Conservation (phyloP, 2,113 vertebrate genomes). For the Fulica atra region DNA sequence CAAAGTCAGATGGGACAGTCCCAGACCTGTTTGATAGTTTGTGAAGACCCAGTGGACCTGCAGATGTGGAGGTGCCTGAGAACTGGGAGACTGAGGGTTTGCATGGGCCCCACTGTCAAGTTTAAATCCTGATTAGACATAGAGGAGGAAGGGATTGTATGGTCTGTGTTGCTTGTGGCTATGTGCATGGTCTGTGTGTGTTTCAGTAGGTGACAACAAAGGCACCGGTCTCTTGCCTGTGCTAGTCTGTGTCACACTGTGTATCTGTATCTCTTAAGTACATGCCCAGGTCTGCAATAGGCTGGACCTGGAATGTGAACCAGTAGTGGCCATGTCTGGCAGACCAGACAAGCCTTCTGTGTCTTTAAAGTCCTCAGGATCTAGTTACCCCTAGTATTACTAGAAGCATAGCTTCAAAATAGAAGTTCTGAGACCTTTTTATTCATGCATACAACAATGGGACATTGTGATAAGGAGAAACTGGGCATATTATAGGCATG, state of each 20-base stretch:
- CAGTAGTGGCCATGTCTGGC: background rate
- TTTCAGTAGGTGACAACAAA: background rate
- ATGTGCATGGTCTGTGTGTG: rapidly evolving
- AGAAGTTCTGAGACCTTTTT: background rate
- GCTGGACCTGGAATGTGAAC: background rate
- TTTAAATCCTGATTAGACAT: background rate
- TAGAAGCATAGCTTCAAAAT: background rate
- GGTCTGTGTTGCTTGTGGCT: rapidly evolving
- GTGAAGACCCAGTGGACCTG: background rate
- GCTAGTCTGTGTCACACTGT: background rate
- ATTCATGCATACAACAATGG: background rate
- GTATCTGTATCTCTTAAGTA: background rate
- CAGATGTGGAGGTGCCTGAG: background rate
- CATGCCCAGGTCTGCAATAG: background rate
- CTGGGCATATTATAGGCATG: background rate
- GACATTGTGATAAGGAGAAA: background rate
- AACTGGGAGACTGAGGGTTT: background rate
- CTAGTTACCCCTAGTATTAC: background rate
- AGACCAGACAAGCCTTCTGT: background rate
- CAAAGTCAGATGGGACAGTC: background rate
- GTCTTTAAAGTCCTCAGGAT: background rate
- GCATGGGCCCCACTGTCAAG: background rate
- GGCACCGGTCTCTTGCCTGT: background rate
- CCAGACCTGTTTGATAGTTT: rapidly evolving
- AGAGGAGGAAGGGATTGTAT: rapidly evolving